These are phyloP conservation scores for Heliopora coerulea DNA, from an alignment of 92 coral and sea anemone genomes.

Conservation along the genomic window DNA sequence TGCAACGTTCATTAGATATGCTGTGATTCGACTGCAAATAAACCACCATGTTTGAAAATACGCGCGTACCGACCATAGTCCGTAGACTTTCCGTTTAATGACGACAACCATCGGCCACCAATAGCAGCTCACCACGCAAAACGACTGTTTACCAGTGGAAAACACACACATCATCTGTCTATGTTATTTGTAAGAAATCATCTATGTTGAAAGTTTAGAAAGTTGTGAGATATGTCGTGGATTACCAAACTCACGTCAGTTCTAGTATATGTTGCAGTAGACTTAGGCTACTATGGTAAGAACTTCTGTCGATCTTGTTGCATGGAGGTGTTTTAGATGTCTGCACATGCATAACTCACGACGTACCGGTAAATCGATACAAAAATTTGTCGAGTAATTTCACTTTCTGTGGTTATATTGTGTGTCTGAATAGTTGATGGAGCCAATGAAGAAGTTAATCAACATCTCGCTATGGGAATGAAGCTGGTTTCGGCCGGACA, in stretches of 20 bases:
- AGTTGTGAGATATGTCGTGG: constrained; percentile 23
- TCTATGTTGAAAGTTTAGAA: constrained; percentile 10
- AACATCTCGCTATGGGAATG: constrained; percentile 87
- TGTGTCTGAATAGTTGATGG: constrained; percentile 20
- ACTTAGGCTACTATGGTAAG: constrained; percentile 32
- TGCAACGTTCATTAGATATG: neutral
- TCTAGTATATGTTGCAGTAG: constrained; percentile 8
- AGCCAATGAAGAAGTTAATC: constrained; percentile 61
- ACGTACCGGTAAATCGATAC: neutral
- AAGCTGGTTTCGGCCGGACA: constrained; percentile 85
- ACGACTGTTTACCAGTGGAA: constrained; percentile 39
- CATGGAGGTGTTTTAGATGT: neutral
- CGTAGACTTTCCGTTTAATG: constrained; percentile 34
- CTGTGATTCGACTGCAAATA: neutral
- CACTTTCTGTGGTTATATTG: neutral
- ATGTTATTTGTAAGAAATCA: neutral
- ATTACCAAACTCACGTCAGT: constrained; percentile 32
- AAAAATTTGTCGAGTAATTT: neutral
- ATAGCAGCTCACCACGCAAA: constrained; percentile 94
- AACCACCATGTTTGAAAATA: constrained; percentile 29
- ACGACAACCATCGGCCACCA: constrained; percentile 53
- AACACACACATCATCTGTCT: constrained; percentile 33
- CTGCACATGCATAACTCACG: no score
- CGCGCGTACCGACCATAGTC: constrained; percentile 26
- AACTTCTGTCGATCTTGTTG: neutral